These are phyloP conservation scores for Eulemur coronatus DNA, from an alignment of 2,797 vertebrate species.

Conservation along the genomic window DNA sequence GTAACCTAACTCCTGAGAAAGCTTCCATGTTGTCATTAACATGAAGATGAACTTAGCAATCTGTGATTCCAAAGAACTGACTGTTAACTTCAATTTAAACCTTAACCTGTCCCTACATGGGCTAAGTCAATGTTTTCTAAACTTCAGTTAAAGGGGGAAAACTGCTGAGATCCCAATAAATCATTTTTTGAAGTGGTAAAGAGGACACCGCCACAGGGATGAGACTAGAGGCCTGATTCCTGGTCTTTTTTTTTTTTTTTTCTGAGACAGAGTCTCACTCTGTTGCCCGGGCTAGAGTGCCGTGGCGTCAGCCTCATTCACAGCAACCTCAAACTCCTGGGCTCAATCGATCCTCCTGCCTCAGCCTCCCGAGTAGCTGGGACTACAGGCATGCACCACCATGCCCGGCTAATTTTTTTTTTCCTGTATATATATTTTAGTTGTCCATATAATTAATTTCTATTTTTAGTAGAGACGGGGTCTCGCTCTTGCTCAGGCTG, in stretches of 20 bases:
- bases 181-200: not conserved
- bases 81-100: not conserved
- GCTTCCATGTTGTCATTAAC: not conserved
- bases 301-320: no score
- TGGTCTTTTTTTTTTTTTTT: not conserved
- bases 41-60: not conserved
- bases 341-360: no score
- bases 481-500: no score
- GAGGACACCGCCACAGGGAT: not conserved
- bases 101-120: not conserved
- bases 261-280: no score
- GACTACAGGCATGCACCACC: no score
- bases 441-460: no score
- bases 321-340: no score
- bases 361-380: no score
- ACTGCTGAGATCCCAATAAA: not conserved
- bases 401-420: no score
- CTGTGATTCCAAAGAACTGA: not conserved
- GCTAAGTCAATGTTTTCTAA: not conserved
- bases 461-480: no score
- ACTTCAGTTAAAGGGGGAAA: not conserved
- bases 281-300: no score
- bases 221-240: not conserved
- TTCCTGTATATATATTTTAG: no score
- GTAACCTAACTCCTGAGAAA: not conserved